Percentiles rank a stretch among this genome's conserved stretches.
Evolutionary conservation across 2,888 invertebrate species (phyloP).

Genomic region (Amphipoea lucens): DNA sequence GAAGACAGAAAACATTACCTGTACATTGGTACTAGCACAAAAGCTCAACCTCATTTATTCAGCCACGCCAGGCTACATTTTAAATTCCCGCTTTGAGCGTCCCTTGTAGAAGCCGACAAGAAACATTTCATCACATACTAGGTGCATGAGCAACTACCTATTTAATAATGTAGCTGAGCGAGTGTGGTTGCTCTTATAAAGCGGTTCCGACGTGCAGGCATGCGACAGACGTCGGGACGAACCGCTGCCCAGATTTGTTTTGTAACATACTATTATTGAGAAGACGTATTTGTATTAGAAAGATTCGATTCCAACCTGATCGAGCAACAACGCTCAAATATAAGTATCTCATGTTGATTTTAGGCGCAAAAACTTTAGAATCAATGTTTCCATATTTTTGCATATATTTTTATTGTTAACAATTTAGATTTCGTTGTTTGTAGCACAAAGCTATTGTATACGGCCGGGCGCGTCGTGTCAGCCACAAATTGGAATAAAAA

Average conservation of each 20-base stretch:
- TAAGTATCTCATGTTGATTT: background rate
- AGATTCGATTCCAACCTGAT: background rate
- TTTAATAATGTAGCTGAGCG: slow-evolving; percentile 69
- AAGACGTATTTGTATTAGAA: slow-evolving; percentile 31
- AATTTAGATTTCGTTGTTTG: slow-evolving; percentile 23
- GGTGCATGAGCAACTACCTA: slow-evolving; percentile 62
- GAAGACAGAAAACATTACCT: background rate
- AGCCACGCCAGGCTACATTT: slow-evolving; percentile 39
- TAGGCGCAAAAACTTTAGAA: background rate
- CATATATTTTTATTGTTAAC: slow-evolving; percentile 1
- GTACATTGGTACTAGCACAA: slow-evolving; percentile 24
- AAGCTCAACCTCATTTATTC: slow-evolving; percentile 30
- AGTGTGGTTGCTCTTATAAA: slow-evolving; percentile 71
- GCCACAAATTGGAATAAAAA: slow-evolving; percentile 54
- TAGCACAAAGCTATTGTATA: slow-evolving; percentile 14
- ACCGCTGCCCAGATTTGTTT: slow-evolving; percentile 56
- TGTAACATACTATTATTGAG: slow-evolving; percentile 45
- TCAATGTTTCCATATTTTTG: slow-evolving; percentile 14
- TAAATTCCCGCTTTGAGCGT: slow-evolving; percentile 48
- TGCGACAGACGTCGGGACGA: slow-evolving; percentile 61
- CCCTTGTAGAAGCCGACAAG: slow-evolving; percentile 47
- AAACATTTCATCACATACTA: slow-evolving; percentile 65
- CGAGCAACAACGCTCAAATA: background rate
- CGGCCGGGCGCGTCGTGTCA: slow-evolving; percentile 31
- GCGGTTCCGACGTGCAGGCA: slow-evolving; percentile 71